Evolutionary conservation across 1,140 invertebrate genomes (phyloP), one percentile per base, ranked within the genome.

Genomic region (Parasteatoda tepidariorum): DNA sequence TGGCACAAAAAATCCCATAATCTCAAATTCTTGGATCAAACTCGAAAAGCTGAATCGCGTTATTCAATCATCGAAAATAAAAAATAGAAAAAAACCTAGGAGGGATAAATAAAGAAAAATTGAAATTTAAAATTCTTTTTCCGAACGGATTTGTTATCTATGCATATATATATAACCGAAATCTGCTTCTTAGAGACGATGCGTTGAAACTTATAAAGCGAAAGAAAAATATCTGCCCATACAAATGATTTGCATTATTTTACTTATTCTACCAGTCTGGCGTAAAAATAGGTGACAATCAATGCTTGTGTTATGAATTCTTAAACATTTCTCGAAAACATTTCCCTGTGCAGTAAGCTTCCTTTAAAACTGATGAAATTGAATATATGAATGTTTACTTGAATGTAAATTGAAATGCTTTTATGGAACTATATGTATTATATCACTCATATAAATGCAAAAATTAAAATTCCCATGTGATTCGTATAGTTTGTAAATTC

Each of bases 71-170:
- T 22, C 24, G 33, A 30, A 66, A 26, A 31, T 9, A 26, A 30
- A 54, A 24, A 73, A n/a, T 30, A 67, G 15, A 34, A n/a, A n/a
- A n/a, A n/a, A n/a, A n/a, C n/a, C 38, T 15, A 48, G 18, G 15
- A 74, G 55, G 18, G 9, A 30, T 11, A 15, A 24, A 48, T 30
- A 38, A 55, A 15, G 30, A 54, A 28, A 33, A 78, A 33, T 55
- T 22, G 26, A 78, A 66, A 76, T 76, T 78, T 66, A 31, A 78
- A 78, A 78, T 78, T 78, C 74, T 28, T 78, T n/a, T 78, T 66
- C 41, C 74, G 31, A 66, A 66, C 18, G 74, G 74, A 78, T 78
- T 78, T 78, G 74, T 78, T 78, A 78, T 64, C 61, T 64, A 62
- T 78, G 41, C 74, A 66, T 78, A 78, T 55, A 34, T 66, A 26